Percentiles rank a stretch among this genome's conserved stretches.
Evolutionary conservation across 2,888 invertebrate species (phyloP).

Genomic region (Tenthredo mesomela): DNA sequence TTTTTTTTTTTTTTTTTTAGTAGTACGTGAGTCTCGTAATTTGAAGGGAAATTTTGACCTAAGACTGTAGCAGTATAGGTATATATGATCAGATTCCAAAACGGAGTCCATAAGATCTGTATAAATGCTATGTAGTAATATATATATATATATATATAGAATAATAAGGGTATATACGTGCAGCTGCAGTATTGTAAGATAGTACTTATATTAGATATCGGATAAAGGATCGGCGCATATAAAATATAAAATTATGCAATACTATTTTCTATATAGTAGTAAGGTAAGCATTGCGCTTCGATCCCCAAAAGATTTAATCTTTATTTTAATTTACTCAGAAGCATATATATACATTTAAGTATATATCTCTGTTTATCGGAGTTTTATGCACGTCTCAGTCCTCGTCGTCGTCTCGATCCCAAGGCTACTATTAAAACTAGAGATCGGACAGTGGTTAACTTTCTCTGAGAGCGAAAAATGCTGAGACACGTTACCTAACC

Average conservation of each 20-base stretch:
- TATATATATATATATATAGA: too few relatives aligned
- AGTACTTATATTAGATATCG: not conserved
- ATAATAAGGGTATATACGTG: not conserved
- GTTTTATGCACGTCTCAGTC: conserved; percentile 8
- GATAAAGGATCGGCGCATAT: conserved; percentile 35
- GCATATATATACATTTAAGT: too few relatives aligned
- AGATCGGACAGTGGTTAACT: conserved; percentile 63
- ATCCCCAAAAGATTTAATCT: conserved; percentile 1
- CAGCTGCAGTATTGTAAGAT: not conserved
- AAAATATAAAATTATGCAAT: conserved; percentile 25
- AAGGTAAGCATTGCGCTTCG: too few relatives aligned
- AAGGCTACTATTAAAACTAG: conserved; percentile 53
- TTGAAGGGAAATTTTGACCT: conserved; percentile 20
- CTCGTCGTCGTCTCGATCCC: conserved; percentile 22
- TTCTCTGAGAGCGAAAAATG: conserved; percentile 66
- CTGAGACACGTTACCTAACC: conserved; percentile 61
- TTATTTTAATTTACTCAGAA: conserved; percentile 9
- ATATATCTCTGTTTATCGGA: conserved; percentile 15
- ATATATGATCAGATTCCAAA: not conserved
- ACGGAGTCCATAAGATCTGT: not conserved
- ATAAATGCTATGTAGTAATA: not conserved
- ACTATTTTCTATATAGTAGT: not conserved
- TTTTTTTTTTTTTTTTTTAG: too few relatives aligned
- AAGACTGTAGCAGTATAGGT: not conserved
- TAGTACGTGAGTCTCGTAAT: not conserved